phyloP scores from a whole-genome alignment of 2,113 vertebrate species.

The Scartelaos histophorus region DNA sequence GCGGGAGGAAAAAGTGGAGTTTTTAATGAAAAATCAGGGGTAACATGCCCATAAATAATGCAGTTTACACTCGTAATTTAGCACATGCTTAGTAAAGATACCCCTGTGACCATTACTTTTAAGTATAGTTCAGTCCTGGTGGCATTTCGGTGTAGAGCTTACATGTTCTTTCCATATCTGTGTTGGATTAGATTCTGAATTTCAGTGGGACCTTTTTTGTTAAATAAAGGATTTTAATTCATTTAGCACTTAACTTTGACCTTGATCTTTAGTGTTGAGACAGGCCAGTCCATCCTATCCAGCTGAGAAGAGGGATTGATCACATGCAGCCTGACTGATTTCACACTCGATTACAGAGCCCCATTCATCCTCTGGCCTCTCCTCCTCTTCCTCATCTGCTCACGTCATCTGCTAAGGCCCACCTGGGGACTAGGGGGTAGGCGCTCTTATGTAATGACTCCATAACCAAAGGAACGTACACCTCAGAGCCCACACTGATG shows the following conservation, averaged over 20 bases:
- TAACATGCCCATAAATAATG: no score
- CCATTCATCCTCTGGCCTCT: constrained; percentile 19
- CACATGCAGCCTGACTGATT: constrained; percentile 43
- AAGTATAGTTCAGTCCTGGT: no score
- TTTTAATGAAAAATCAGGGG: no score
- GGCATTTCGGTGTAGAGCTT: no score
- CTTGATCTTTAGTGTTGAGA: constrained; percentile 35
- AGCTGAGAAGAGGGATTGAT: constrained; percentile 42
- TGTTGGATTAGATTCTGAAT: no score
- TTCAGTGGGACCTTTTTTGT: not conserved
- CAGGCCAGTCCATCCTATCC: constrained; percentile 16
- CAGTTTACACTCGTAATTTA: no score
- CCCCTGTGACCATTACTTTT: not conserved
- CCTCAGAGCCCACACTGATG: not conserved
- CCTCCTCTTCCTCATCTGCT: constrained; percentile 15
- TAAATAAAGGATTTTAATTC: not conserved
- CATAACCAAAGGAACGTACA: not conserved
- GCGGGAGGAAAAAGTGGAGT: no score
- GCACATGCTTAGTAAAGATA: no score
- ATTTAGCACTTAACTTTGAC: constrained; percentile 36
- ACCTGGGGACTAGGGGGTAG: constrained; percentile 18
- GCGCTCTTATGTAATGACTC: constrained; percentile 30
- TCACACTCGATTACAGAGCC: constrained; percentile 50
- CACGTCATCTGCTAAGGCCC: constrained; percentile 14
- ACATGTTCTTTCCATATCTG: not conserved